These are phyloP conservation scores for Drosophila triauraria DNA, from an alignment of 1,140 invertebrate species.

Conservation along the genomic window DNA sequence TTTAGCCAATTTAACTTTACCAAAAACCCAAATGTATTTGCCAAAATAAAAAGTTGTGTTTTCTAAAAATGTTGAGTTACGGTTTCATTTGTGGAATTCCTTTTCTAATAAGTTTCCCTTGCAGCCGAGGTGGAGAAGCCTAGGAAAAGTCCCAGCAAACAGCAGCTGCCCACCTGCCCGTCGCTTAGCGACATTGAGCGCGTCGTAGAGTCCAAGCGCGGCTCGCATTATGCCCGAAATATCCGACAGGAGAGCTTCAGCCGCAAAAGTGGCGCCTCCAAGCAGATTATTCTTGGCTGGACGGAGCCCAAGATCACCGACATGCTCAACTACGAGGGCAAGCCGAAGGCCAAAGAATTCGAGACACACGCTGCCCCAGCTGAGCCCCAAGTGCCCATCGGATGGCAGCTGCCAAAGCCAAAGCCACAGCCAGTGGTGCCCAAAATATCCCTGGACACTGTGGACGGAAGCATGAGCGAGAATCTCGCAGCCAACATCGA, in stretches of 20 bases:
- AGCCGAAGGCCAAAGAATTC: conserved; percentile 29
- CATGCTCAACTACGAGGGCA: conserved; percentile 77
- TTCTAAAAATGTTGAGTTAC: conserved; percentile 9
- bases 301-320: conserved; percentile 71
- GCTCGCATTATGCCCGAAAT: conserved; percentile 67
- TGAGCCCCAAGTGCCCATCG: conserved; percentile 69
- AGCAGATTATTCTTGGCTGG: conserved; percentile 71
- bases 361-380: conserved; percentile 47
- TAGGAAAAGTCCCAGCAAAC: background rate
- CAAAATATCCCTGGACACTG: conserved; percentile 75
- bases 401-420: conserved; percentile 61
- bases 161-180: conserved; percentile 63
- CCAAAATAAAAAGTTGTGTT: conserved; percentile 28
- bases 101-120: background rate
- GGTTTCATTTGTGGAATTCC: conserved; percentile 7
- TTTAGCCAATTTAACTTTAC: conserved; percentile 14
- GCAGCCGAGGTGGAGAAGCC: conserved; percentile 61
- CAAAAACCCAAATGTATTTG: conserved; percentile 25
- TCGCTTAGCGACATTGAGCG: conserved; percentile 78
- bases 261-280: conserved; percentile 39
- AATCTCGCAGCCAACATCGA: conserved; percentile 72
- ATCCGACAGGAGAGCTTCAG: conserved; percentile 37
- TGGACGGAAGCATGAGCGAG: conserved; percentile 65
- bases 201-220: conserved; percentile 66
- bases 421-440: conserved; percentile 38